Conservation (phyloP, 2,888 invertebrate species). For the Argyresthia goedartella region DNA sequence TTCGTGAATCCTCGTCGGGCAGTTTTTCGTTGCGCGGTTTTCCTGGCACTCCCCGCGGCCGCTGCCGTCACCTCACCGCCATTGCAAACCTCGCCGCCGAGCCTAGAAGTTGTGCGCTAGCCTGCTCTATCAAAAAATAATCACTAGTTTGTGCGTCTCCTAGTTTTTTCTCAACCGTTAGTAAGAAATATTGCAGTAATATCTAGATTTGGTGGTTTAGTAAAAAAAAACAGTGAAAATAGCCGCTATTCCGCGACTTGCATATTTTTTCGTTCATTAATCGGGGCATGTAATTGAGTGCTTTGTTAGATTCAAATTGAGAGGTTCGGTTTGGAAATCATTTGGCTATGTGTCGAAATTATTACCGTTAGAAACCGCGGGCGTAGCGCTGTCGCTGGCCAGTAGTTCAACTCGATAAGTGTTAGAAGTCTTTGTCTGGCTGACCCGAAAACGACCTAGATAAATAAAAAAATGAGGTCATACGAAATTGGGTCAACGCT, state of each 20-base stretch:
- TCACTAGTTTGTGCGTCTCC: conserved; percentile 1
- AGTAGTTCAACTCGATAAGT: background rate
- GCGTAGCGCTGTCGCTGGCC: background rate
- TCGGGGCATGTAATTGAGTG: background rate
- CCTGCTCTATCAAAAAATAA: background rate
- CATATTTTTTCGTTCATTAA: background rate
- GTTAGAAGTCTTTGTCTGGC: conserved; percentile 2
- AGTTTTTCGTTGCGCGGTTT: background rate
- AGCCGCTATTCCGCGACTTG: background rate
- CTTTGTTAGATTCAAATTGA: background rate
- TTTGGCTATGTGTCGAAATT: background rate
- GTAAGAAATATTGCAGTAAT: too few species aligned
- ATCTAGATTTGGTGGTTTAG: background rate
- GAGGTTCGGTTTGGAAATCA: background rate
- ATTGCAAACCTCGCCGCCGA: conserved; percentile 3
- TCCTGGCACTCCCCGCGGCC: background rate
- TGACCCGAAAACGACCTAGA: conserved; percentile 5
- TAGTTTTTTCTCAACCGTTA: background rate
- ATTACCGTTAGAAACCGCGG: background rate
- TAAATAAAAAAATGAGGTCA: conserved; percentile 7
- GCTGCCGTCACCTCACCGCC: background rate
- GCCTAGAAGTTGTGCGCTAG: background rate
- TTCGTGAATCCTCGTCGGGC: background rate
- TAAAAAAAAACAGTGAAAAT: background rate
- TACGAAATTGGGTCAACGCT: conserved; percentile 3